phyloP scores from a whole-genome alignment of 2,113 vertebrate species.

The Xiphias gladius region DNA sequence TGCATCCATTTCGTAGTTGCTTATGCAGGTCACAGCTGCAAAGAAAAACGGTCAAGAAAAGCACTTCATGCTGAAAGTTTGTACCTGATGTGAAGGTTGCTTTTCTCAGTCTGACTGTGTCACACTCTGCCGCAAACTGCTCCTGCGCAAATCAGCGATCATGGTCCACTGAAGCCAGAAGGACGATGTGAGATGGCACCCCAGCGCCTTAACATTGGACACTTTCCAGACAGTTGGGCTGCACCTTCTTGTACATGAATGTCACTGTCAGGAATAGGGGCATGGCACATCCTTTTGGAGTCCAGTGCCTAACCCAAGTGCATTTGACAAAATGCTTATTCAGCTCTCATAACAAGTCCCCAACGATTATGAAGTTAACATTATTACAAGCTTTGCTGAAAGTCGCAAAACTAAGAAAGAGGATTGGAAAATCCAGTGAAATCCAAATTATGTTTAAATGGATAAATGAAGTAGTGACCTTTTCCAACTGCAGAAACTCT shows the following conservation, averaged over 20 bases:
- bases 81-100: slow-evolving; percentile 24
- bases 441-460: neutral
- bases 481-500: neutral
- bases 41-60: neutral
- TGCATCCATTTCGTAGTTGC: neutral
- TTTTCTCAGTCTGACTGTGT: slow-evolving; percentile 11
- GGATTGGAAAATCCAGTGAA: slow-evolving; percentile 23
- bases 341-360: slow-evolving; percentile 16
- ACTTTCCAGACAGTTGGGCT: slow-evolving; percentile 58
- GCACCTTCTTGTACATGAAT: slow-evolving; percentile 27
- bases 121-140: slow-evolving; percentile 33
- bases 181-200: slow-evolving; percentile 51
- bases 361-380: neutral
- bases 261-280: slow-evolving; percentile 15
- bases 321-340: slow-evolving; percentile 29
- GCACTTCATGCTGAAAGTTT: neutral
- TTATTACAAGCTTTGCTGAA: slow-evolving; percentile 10
- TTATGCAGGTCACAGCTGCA: neutral
- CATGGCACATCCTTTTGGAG: neutral
- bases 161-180: slow-evolving; percentile 66
- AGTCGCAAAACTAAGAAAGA: slow-evolving; percentile 28
- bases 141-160: slow-evolving; percentile 45
- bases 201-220: slow-evolving; percentile 34
- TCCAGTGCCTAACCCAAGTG: neutral
- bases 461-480: neutral